Base-by-base conservation (phyloP, 2,888 invertebrate species). In the Catocala nupta region DNA sequence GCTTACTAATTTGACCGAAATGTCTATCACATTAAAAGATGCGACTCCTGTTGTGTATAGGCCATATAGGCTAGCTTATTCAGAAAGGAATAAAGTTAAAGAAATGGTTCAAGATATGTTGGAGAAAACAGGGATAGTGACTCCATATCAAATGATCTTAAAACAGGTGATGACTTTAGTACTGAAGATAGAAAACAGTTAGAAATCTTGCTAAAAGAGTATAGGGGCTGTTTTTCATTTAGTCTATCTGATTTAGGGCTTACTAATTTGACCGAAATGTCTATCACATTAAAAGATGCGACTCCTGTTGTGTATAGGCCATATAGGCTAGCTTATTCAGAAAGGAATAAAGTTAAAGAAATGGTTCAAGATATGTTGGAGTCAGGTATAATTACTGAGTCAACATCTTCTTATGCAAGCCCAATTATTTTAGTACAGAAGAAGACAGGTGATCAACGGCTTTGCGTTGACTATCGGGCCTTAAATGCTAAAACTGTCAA, bases 161-260 rank as follows among this genome's bases (percentile, higher is more conserved):
- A 25, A 25, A 25, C 25, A 39, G 34, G 43, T 36, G 16, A 56
- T 7, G 34, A 43, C 10, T 9, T 62, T n/a, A 36, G 1, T 7
- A 8, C 9, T 1, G 25, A 52, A 1, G 53, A 25, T 25, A 25
- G 25, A 25, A 25, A 25, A 25, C 25, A 25, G 25, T 25, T 25
- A 25, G 25, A 25, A 25, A 25, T 25, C 25, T 25, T 25, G 25
- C 25, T 25, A 25, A 25, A 25, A 25, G 25, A 25, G 25, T 25
- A 58, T 13, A 25, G 11, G 11, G 13, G 49, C 5, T 58, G 58
- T 50, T 63, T 58, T 33, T 57, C 63, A 6, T 33, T 12, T 7
- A 10, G n/a, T 8, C 50, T 63, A 8, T n/a, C 53, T 0, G 58
- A 63, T 10, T 36, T 63, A 8, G 64, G 64, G n/a, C 33, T 49